phyloP scores from a whole-genome alignment of 2,113 vertebrate species.

The Clupea harengus region DNA sequence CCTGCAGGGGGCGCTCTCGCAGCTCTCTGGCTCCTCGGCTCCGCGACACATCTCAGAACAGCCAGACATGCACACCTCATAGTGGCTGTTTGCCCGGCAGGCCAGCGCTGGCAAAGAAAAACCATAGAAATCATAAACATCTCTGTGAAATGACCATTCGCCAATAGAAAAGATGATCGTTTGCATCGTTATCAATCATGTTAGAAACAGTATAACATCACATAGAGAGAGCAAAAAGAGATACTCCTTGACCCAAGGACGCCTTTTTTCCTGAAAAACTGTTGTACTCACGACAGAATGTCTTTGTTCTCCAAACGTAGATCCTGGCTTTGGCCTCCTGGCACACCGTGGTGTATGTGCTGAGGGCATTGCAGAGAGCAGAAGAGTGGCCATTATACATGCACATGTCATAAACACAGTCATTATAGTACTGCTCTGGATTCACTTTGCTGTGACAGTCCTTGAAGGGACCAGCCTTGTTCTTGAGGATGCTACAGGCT shows the following conservation, averaged over 20 bases:
- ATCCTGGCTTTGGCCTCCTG: slow-evolving; percentile 47
- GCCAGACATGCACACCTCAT: slow-evolving; percentile 23
- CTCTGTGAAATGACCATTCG: background rate
- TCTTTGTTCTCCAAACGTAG: slow-evolving; percentile 55
- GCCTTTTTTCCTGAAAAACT: background rate
- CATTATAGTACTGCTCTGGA: slow-evolving; percentile 52
- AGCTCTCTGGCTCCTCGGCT: slow-evolving; percentile 21
- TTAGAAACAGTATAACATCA: background rate
- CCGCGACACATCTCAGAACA: slow-evolving; percentile 31
- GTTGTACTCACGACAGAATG: slow-evolving; percentile 62
- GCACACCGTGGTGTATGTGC: slow-evolving; percentile 58
- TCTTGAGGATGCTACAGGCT: slow-evolving; percentile 62
- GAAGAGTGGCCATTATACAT: slow-evolving; percentile 57
- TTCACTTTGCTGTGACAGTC: slow-evolving; percentile 51
- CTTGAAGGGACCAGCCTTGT: slow-evolving; percentile 53
- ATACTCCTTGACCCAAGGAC: background rate
- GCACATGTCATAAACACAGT: slow-evolving; percentile 66
- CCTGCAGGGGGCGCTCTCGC: slow-evolving; percentile 22
- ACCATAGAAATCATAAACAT: background rate
- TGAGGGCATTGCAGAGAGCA: slow-evolving; percentile 54
- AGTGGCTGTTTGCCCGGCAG: slow-evolving; percentile 45
- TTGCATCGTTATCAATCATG: background rate
- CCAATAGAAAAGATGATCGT: background rate
- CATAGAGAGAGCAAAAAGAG: background rate
- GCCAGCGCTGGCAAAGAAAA: slow-evolving; percentile 37